Evolutionary conservation across 2,113 vertebrate species (phyloP).

Genomic region (Typhlomys cinereus): DNA sequence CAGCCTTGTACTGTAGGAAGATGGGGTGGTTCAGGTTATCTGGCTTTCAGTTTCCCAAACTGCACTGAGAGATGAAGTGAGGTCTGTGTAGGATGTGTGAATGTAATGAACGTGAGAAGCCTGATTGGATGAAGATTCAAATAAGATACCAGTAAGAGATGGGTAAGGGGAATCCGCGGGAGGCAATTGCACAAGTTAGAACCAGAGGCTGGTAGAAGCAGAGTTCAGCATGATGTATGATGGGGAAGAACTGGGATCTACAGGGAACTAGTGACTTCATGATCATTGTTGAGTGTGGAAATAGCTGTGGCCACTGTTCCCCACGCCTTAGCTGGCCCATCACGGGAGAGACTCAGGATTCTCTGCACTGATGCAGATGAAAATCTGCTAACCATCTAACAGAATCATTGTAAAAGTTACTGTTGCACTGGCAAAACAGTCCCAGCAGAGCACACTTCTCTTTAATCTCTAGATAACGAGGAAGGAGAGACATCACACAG

Average conservation of each 20-base stretch:
- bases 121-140: not conserved
- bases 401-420: not conserved
- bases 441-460: not conserved
- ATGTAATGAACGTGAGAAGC: not conserved
- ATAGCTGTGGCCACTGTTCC: not conserved
- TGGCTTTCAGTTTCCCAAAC: not conserved
- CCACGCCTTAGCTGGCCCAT: not conserved
- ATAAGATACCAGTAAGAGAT: not conserved
- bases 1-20: not conserved
- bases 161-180: too few species aligned
- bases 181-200: not conserved
- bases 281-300: not conserved
- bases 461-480: slow-evolving; percentile 32
- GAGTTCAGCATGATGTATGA: not conserved
- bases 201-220: not conserved
- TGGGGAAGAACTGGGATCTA: not conserved
- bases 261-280: not conserved
- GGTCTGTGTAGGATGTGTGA: not conserved
- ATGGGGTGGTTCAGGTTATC: not conserved
- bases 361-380: not conserved
- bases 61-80: not conserved
- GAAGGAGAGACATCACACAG: not conserved
- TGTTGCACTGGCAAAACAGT: not conserved
- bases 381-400: not conserved
- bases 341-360: not conserved